Evolutionary conservation across 2,797 vertebrate genomes (phyloP), one percentile per base, ranked within the genome.

Genomic region (Crenichthys baileyi): DNA sequence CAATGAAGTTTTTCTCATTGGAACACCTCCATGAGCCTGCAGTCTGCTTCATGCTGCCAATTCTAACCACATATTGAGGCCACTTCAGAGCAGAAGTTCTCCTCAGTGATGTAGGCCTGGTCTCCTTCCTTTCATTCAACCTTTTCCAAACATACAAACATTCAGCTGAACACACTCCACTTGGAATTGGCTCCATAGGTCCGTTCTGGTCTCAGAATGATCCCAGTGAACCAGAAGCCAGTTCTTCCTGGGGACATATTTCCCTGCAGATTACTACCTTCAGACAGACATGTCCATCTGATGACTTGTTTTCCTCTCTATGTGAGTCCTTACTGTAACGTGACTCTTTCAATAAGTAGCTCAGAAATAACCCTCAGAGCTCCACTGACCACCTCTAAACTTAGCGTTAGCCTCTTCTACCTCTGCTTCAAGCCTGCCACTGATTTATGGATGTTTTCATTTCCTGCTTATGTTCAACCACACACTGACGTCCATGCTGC

Each of bases 401-500:
- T 88, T 91, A 91, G 88, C 78, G 76, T 87, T 81, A 82, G 87
- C 79, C 76, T 87, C 79, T 51, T 87, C 81, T 80, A 82, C 85
- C 82, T 88, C 85, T 39, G 72, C 78, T 84, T 83, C 79, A 79
- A 85, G 71, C 79, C 60, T 83, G 51, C 41, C 63, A 71, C 67
- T 85, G 87, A 91, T 84, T 92, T 92, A 93, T 93, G 84, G 88
- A 92, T 92, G 85, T 89, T 91, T 89, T 92, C 86, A 92, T 92
- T 92, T 93, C 91, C 90, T 92, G 87, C 88, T 93, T 90, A 89
- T 93, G 92, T 93, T 92, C 85, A 76, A 92, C 91, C 90, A 3
- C 91, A 89, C 77, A 78, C 76, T 93, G 91, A 90, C 91, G 89
- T 85, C 82, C 85, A 83, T 61, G 73, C 72, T 73, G 85, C 82